phyloP scores from a whole-genome alignment of 2,797 vertebrate species.

The Coendou prehensilis region DNA sequence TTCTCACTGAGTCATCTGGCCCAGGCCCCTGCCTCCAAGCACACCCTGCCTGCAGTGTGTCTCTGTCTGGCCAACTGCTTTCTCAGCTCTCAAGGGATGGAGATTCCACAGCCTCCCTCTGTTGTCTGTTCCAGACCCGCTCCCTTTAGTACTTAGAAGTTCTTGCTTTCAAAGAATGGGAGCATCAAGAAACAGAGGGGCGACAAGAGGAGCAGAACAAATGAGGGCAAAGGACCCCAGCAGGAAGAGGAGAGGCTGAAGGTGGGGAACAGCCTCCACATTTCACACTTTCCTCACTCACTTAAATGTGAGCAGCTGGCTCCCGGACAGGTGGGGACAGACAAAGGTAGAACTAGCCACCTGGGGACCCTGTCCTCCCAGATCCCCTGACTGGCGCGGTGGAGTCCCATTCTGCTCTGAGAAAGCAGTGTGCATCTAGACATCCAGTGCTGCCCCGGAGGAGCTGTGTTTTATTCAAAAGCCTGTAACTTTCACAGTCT shows the following conservation, averaged over 20 bases:
- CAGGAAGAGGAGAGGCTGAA: background rate
- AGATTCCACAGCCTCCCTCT: background rate
- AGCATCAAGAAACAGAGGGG: background rate
- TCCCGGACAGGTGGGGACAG: background rate
- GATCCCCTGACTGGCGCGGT: background rate
- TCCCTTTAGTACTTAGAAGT: background rate
- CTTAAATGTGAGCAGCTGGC: background rate
- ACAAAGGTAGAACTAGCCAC: background rate
- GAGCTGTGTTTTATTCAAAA: conserved; percentile 11
- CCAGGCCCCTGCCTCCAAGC: conserved; percentile 41
- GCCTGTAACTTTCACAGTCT: background rate
- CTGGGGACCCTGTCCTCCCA: background rate
- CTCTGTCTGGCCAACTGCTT: conserved; percentile 65
- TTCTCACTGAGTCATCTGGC: conserved; percentile 60
- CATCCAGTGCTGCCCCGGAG: background rate
- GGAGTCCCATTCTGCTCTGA: conserved; percentile 27
- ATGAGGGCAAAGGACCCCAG: background rate
- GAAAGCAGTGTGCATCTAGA: background rate
- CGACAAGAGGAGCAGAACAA: background rate
- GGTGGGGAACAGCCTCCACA: background rate
- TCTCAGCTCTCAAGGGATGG: background rate
- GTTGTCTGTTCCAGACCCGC: background rate
- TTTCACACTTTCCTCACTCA: background rate
- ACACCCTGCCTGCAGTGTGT: conserved; percentile 10
- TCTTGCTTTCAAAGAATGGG: conserved; percentile 49